phyloP scores from a whole-genome alignment of 2,113 vertebrate species.

The Conger conger region DNA sequence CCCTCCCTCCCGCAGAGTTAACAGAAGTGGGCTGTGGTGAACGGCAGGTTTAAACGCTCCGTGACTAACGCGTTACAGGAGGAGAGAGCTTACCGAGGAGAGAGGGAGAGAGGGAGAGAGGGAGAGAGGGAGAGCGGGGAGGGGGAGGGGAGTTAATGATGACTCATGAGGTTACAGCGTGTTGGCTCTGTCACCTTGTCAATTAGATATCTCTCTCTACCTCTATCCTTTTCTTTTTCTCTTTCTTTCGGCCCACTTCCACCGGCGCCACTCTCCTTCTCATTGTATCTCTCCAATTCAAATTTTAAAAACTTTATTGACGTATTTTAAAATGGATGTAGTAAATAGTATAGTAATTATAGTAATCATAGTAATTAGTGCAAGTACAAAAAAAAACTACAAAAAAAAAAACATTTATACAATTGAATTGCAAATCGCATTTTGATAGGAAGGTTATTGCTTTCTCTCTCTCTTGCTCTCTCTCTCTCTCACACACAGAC shows the following conservation, averaged over 20 bases:
- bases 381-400: too few species aligned
- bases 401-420: too few species aligned
- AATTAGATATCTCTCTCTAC: not conserved
- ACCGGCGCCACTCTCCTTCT: not conserved
- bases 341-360: too few species aligned
- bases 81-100: slow-evolving; percentile 43
- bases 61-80: slow-evolving; percentile 56
- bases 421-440: too few species aligned
- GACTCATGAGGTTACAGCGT: not conserved
- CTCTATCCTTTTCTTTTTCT: not conserved
- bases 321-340: too few species aligned
- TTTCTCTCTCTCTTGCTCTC: too few species aligned
- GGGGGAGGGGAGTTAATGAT: slow-evolving; percentile 13
- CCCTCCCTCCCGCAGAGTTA: not conserved
- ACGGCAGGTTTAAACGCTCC: slow-evolving; percentile 51
- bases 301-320: too few species aligned
- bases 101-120: not conserved
- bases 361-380: too few species aligned
- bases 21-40: slow-evolving; percentile 32
- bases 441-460: too few species aligned
- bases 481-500: too few species aligned
- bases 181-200: not conserved
- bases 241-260: not conserved
- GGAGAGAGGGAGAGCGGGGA: not conserved
- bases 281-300: not conserved